Conservation (phyloP, 2,113 vertebrate species). For the Grus americana region DNA sequence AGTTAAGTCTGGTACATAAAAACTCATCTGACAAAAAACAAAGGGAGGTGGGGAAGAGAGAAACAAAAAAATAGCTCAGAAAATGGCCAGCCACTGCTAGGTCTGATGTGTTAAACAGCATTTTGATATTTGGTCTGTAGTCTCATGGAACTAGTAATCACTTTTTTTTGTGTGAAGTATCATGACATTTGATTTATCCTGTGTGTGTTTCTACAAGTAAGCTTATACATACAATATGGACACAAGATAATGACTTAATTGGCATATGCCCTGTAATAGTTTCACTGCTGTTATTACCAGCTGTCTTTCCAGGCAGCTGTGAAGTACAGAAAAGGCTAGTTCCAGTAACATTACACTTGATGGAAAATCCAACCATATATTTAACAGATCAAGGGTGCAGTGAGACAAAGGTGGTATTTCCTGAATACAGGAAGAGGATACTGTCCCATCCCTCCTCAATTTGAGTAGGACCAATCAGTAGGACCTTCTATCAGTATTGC, state of each 20-base stretch:
- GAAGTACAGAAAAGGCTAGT: neutral
- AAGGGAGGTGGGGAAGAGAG: accelerated
- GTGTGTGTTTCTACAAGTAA: neutral
- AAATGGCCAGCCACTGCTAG: neutral
- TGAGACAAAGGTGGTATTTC: neutral
- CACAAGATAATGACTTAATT: neutral
- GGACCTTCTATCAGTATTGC: neutral
- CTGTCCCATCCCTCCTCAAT: neutral
- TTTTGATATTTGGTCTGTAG: neutral
- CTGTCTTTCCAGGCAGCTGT: neutral
- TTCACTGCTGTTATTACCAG: neutral
- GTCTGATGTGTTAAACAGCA: neutral
- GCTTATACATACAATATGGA: neutral
- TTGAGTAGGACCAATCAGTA: neutral
- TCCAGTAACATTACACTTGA: neutral
- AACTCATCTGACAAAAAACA: neutral
- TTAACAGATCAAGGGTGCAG: neutral
- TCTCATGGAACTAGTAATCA: neutral
- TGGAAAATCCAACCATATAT: neutral
- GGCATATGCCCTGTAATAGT: neutral
- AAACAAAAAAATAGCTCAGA: neutral
- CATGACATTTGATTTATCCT: neutral
- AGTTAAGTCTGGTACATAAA: neutral
- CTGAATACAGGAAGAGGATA: neutral
- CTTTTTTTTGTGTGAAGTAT: neutral